Conservation (phyloP, 2,113 vertebrate species). For the Phoxinus phoxinus region DNA sequence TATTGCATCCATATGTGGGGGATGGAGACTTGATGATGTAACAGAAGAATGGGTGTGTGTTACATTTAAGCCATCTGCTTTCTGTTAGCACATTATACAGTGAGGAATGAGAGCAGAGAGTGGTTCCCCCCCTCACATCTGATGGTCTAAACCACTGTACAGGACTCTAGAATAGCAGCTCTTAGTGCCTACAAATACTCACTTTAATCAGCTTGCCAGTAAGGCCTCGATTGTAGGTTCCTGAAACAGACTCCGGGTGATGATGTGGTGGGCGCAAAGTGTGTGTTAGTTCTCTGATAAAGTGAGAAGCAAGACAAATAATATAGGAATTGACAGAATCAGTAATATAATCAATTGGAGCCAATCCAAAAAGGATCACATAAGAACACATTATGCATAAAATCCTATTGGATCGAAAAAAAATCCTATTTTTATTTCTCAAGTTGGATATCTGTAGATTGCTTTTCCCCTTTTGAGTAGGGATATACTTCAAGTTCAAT, state of each 20-base stretch:
- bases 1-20: conserved; percentile 7
- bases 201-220: conserved; percentile 42
- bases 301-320: neutral
- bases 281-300: neutral
- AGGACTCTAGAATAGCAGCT: conserved; percentile 34
- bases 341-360: neutral
- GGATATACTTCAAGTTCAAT: too few relatives aligned
- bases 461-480: too few relatives aligned
- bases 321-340: neutral
- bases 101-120: conserved; percentile 35
- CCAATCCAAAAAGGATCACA: too few relatives aligned
- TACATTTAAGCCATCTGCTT: conserved; percentile 47
- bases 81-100: conserved; percentile 15
- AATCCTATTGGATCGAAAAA: too few relatives aligned
- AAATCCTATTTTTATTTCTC: too few relatives aligned
- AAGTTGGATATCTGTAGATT: too few relatives aligned
- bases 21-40: conserved; percentile 33
- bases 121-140: neutral
- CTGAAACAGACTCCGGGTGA: neutral
- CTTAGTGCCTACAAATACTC: conserved; percentile 42
- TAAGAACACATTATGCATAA: too few relatives aligned
- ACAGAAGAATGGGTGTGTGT: conserved; percentile 14
- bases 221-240: neutral
- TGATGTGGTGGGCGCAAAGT: neutral
- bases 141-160: neutral